Evolutionary conservation across 2,888 invertebrate genomes (phyloP), one percentile per base, ranked within the genome.

Genomic region (Drosophila picticornis): DNA sequence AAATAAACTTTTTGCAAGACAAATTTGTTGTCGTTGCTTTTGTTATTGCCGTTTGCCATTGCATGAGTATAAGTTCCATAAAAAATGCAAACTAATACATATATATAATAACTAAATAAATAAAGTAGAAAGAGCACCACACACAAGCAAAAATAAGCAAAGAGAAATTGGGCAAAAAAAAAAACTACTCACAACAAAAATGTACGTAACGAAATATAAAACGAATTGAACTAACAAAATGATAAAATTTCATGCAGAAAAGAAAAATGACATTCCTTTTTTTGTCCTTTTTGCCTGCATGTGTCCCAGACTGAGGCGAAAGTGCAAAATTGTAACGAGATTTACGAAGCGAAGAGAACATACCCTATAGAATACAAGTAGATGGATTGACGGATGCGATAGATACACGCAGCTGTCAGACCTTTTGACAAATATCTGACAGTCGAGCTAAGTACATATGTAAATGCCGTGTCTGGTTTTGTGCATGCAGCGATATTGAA

Each of bases 1-100:
- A 72, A 78, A 76, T 77, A 80, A 79, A 79, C 80, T 80, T 77
- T 83, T 62, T 70, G 67, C 73, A 77, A 73, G 75, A 77, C 75
- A 83, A 83, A 83, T 75, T 85, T 75, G 71, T 67, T 71, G 67
- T 66, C 69, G 64, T 73, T 77, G 59, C 11, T 67, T 55, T 25
- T 68, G 60, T n/a, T 59, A 51, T 52, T 72, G 72, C 70, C 55
- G 71, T 65, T 46, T 74, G 78, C 55, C 70, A 59, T 60, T 84
- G 88, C 76, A 59, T 50, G 67, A 52, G 68, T 72, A 73, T 56
- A 72, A 71, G 70, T 61, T 56, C 74, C 75, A 87, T 81, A 77
- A 77, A 78, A 82, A 84, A 84, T 81, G 65, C 80, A 81, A 58
- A 50, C 16, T 51, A 66, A 38, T 40, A 57, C 52, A 55, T 19